Percentiles rank a stretch among this genome's conserved stretches.
phyloP scores from a whole-genome alignment of 2,113 vertebrate species.

The Paraplagusia blochii region DNA sequence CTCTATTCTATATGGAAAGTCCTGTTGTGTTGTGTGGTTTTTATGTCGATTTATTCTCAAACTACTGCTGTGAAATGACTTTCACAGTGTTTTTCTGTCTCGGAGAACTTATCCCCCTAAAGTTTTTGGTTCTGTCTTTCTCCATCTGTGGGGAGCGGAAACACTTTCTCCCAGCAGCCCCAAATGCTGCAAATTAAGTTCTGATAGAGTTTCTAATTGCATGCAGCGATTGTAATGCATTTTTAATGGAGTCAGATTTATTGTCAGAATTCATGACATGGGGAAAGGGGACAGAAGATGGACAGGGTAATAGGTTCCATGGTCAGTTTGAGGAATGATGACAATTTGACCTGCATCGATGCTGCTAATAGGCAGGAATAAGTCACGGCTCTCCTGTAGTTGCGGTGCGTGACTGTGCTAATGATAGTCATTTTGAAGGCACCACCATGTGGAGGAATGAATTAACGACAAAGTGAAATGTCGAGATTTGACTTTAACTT shows the following conservation, averaged over 20 bases:
- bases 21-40: too few species aligned
- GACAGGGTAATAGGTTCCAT: constrained; percentile 86
- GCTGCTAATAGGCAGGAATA: constrained; percentile 83
- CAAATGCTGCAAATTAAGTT: constrained; percentile 76
- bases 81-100: too few species aligned
- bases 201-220: constrained; percentile 86
- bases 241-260: constrained; percentile 93
- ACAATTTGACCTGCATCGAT: constrained; percentile 80
- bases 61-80: too few species aligned
- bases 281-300: constrained; percentile 61
- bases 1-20: too few species aligned
- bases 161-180: constrained; percentile 75
- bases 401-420: constrained; percentile 84
- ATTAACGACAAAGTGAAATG: constrained; percentile 82
- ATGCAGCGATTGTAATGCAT: constrained; percentile 84
- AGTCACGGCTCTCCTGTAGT: constrained; percentile 84
- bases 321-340: constrained; percentile 93
- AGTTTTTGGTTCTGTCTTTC: too few species aligned
- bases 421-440: constrained; percentile 89
- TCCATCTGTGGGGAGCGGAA: constrained; percentile 54
- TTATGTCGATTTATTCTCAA: too few species aligned
- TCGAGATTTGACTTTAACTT: constrained; percentile 69
- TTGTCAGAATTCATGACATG: constrained; percentile 90
- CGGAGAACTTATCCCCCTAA: too few species aligned
- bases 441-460: constrained; percentile 82